A percentile compares a stretch with the other conserved stretches of the same genome.
Evolutionary conservation across 1,140 invertebrate species (phyloP).

Genomic region (Zaprionus tsacasi): DNA sequence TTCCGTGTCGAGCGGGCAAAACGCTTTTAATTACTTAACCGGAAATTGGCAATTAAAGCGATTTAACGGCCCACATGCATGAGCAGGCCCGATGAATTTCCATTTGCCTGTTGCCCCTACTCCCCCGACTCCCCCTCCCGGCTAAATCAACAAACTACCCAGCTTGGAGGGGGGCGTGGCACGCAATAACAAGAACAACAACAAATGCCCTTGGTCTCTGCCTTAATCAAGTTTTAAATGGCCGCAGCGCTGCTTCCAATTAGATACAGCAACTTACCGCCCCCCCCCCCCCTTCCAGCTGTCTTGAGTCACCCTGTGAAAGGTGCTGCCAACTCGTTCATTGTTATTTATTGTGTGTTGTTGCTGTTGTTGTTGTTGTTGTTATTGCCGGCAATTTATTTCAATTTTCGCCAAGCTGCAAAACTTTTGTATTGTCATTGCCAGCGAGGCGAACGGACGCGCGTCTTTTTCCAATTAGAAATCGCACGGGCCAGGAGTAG

Average conservation of each 20-base stretch:
- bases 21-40: slow-evolving; percentile 82
- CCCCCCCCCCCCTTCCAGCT: background rate
- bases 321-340: slow-evolving; percentile 76
- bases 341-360: slow-evolving; percentile 80
- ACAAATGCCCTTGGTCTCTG: slow-evolving; percentile 7
- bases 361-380: slow-evolving; percentile 79
- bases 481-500: slow-evolving; percentile 16
- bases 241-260: slow-evolving; percentile 29
- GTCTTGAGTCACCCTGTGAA: slow-evolving; percentile 11
- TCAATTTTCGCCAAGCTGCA: slow-evolving; percentile 76
- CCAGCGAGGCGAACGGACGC: slow-evolving; percentile 35
- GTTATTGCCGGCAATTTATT: slow-evolving; percentile 81
- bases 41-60: slow-evolving; percentile 82
- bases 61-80: slow-evolving; percentile 74
- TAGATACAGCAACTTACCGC: background rate
- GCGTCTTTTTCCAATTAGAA: slow-evolving; percentile 80
- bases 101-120: slow-evolving; percentile 18
- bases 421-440: slow-evolving; percentile 82
- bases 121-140: background rate
- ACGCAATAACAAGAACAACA: slow-evolving; percentile 13
- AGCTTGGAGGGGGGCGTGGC: background rate
- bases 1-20: slow-evolving; percentile 52
- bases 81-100: slow-evolving; percentile 33
- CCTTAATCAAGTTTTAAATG: slow-evolving; percentile 81
- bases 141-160: background rate